These are phyloP conservation scores for Habropoda laboriosa DNA, from an alignment of 1,140 invertebrate genomes.

Conservation along the genomic window DNA sequence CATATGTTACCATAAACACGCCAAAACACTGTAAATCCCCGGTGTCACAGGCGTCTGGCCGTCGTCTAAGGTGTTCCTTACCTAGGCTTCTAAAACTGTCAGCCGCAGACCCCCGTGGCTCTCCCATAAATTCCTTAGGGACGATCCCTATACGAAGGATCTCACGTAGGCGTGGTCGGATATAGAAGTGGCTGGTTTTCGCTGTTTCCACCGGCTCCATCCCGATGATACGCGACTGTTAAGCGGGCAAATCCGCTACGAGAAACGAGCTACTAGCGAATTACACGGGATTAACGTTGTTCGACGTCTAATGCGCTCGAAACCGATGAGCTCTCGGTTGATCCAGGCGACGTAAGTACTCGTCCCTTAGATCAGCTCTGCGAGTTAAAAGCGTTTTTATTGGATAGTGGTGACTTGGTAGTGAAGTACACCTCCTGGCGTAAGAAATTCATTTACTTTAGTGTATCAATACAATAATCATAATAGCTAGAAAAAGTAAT, in stretches of 20 bases:
- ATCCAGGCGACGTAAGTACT: background rate
- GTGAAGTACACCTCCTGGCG: too few species aligned
- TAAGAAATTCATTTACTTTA: too few species aligned
- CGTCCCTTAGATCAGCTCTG: background rate
- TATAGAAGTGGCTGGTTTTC: background rate
- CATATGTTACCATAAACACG: too few species aligned
- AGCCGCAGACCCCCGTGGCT: slow-evolving; percentile 25
- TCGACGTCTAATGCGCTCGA: background rate
- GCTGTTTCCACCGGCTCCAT: background rate
- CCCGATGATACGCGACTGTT: background rate
- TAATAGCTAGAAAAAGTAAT: too few species aligned
- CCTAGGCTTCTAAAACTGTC: slow-evolving; percentile 42
- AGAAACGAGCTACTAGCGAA: background rate
- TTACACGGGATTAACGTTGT: slow-evolving; percentile 7
- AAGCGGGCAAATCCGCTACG: background rate
- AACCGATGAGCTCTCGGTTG: background rate
- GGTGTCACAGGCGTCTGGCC: background rate
- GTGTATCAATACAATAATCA: too few species aligned
- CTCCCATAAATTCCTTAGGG: slow-evolving; percentile 36
- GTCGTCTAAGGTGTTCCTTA: slow-evolving; percentile 35
- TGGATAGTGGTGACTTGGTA: too few species aligned
- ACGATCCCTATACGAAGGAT: slow-evolving; percentile 17
- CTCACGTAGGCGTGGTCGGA: slow-evolving; percentile 35
- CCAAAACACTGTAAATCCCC: background rate
- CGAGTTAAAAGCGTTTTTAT: background rate